Conservation (phyloP, 2,113 vertebrate genomes). For the Cichladusa arquata region DNA sequence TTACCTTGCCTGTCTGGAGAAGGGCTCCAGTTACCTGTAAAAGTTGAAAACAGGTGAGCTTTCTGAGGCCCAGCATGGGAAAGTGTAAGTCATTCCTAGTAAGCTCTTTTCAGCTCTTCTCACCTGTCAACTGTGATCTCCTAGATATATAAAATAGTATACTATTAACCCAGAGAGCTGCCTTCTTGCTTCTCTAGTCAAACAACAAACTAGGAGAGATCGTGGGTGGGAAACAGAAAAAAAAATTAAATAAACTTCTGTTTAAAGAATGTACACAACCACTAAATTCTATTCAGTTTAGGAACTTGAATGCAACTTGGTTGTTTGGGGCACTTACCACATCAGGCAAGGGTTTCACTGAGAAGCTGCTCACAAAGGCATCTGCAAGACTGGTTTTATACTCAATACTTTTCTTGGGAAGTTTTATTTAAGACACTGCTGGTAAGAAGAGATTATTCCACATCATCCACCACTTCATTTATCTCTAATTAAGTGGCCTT, state of each 20-base stretch:
- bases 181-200: background rate
- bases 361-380: background rate
- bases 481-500: background rate
- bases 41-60: background rate
- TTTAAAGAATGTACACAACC: background rate
- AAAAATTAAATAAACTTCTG: background rate
- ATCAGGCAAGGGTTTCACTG: background rate
- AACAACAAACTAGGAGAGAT: background rate
- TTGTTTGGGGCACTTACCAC: background rate
- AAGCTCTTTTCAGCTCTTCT: background rate
- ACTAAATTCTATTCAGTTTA: background rate
- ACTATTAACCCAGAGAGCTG: background rate
- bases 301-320: background rate
- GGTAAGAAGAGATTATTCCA: background rate
- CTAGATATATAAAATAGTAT: rapidly evolving
- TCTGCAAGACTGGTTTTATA: background rate
- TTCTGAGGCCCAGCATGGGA: background rate
- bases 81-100: background rate
- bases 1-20: constrained; percentile 8
- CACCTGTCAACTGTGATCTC: background rate
- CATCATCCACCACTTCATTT: background rate
- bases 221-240: background rate
- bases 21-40: background rate
- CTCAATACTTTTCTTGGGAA: background rate
- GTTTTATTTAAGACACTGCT: background rate